These are phyloP conservation scores for Amiota communis DNA, from an alignment of 2,888 invertebrate species.

Conservation along the genomic window DNA sequence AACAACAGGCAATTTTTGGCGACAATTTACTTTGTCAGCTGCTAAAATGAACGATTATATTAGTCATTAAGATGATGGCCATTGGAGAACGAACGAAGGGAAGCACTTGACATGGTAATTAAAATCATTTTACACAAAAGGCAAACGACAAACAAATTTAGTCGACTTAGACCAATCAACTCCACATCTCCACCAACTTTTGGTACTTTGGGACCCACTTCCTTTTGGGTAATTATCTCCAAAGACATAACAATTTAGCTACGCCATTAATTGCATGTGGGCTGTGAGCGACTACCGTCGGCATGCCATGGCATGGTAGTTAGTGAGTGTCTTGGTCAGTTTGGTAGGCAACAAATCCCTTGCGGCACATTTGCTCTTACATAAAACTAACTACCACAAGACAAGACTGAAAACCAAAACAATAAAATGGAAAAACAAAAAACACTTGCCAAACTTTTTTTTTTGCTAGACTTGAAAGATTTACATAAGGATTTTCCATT, in stretches of 20 bases:
- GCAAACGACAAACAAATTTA: constrained; percentile 54
- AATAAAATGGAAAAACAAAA: not conserved
- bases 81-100: constrained; percentile 17
- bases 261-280: constrained; percentile 55
- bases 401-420: not conserved
- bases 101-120: constrained; percentile 51
- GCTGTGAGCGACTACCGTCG: not conserved
- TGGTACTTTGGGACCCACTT: not conserved
- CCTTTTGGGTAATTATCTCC: constrained; percentile 63
- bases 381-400: too few species aligned
- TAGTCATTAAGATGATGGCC: constrained; percentile 21
- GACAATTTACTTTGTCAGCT: not conserved
- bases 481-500: constrained; percentile 21
- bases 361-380: constrained; percentile 14
- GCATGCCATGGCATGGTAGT: not conserved
- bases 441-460: constrained; percentile 20
- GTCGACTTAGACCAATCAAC: constrained; percentile 25
- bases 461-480: constrained; percentile 43
- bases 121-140: constrained; percentile 65
- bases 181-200: not conserved
- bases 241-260: constrained; percentile 69
- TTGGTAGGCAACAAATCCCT: constrained; percentile 14
- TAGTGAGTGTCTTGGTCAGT: constrained; percentile 8
- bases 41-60: not conserved
- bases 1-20: not conserved